Base-by-base conservation (phyloP, 2,113 vertebrate species). In the Mus musculus region DNA sequence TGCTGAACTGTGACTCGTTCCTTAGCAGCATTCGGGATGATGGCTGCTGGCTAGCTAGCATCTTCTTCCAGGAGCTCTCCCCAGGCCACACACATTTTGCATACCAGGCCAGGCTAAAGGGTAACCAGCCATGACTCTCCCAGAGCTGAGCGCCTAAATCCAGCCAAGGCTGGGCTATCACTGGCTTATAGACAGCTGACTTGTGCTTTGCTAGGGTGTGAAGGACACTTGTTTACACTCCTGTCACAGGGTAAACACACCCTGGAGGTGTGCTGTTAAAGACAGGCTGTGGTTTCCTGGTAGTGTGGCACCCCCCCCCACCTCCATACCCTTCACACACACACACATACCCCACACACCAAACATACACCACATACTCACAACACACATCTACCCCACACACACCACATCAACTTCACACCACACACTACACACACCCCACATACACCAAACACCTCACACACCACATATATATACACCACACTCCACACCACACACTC, bases 141-240 rank as follows among this genome's bases (percentile, higher is more conserved):
- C 16, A 12, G 30, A 78, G 10, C 72, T 3, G 14, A 82, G 73
- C 24, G 26, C n/a, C 1, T 52, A 16, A 12, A 56, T 91, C 80
- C 10, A 13, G 52, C 26, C 73, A 22, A 63, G 52, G 87, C 82
- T 76, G 61, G 59, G 69, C 67, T 80, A 54, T 73, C 59, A 88
- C 33, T 36, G 36, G 49, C 73, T 75, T 59, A 7, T 9, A 5
- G 14, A 71, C 59, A 88, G 54, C 30, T 90, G 59, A n/a, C 75
- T 75, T 84, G 69, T 42, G 52, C 42, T 3, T 82, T 65, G 49
- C n/a, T 61, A 63, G 56, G 87, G 61, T 52, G 61, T 91, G 93
- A 95, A 87, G 94, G 95, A 88, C 73, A 73, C 81, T 75, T 69
- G 65, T 88, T 87, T 54, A 88, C 85, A 61, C 81, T 84, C 63